These are phyloP conservation scores for Boulengeromyrus knoepffleri DNA, from an alignment of 2,113 vertebrate genomes.

Conservation along the genomic window DNA sequence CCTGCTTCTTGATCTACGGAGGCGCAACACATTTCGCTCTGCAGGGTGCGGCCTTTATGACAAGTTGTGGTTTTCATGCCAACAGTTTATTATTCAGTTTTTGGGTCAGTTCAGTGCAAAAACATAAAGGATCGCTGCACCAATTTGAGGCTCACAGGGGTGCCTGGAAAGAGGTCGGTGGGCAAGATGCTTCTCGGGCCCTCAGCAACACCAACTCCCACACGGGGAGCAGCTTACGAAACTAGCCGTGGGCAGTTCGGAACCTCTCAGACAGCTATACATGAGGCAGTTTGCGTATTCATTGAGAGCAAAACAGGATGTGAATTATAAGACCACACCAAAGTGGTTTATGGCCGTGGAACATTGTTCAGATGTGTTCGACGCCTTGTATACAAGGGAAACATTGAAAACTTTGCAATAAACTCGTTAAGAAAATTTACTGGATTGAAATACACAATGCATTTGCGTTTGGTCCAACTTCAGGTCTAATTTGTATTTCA, in stretches of 20 bases:
- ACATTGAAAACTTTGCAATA: constrained; percentile 42
- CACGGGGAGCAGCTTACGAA: constrained; percentile 21
- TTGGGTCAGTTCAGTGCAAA: constrained; percentile 21
- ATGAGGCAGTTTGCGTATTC: constrained; percentile 38
- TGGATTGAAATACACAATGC: constrained; percentile 44
- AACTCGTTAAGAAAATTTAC: constrained; percentile 40
- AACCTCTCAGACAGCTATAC: constrained; percentile 25
- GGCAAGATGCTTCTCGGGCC: constrained; percentile 9
- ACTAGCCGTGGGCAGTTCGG: constrained; percentile 25
- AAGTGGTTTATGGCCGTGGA: constrained; percentile 42
- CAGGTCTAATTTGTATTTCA: constrained; percentile 33
- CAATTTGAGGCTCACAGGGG: constrained; percentile 22
- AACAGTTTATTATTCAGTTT: constrained; percentile 57
- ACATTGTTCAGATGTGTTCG: constrained; percentile 51
- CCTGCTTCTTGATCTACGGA: constrained; percentile 59
- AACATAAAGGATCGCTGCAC: constrained; percentile 19
- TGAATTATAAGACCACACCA: constrained; percentile 49
- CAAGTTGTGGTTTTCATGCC: constrained; percentile 53
- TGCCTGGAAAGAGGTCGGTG: constrained; percentile 22
- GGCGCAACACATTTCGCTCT: constrained; percentile 47
- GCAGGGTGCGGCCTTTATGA: constrained; percentile 47
- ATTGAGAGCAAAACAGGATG: constrained; percentile 51
- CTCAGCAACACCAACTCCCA: constrained; percentile 28
- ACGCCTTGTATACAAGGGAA: constrained; percentile 48
- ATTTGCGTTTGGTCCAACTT: constrained; percentile 31